phyloP scores from a whole-genome alignment of 2,888 invertebrate species.

The Aethes cnicana region DNA sequence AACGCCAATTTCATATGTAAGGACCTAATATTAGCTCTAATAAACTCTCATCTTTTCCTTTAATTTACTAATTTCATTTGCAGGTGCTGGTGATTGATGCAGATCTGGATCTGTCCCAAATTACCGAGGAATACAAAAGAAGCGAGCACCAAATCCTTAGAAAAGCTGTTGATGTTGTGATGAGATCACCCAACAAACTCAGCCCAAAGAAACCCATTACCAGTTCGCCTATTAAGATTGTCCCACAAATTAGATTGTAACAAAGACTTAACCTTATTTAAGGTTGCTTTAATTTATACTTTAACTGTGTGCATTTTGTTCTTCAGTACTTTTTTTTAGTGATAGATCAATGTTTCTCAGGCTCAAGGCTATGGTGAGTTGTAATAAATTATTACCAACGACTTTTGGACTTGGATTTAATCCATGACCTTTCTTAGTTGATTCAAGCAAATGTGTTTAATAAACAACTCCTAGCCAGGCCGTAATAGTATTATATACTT shows the following conservation, averaged over 20 bases:
- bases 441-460: too few species aligned
- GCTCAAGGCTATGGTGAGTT: too few species aligned
- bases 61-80: slow-evolving; percentile 35
- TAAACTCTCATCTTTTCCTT: too few species aligned
- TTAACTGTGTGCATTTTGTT: slow-evolving; percentile 22
- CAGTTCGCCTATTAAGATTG: slow-evolving; percentile 65
- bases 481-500: slow-evolving; percentile 12
- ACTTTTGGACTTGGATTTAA: too few species aligned
- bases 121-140: slow-evolving; percentile 84
- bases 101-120: slow-evolving; percentile 84
- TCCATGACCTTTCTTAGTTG: too few species aligned
- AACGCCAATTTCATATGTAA: too few species aligned
- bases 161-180: slow-evolving; percentile 74
- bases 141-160: slow-evolving; percentile 81
- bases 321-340: slow-evolving; percentile 15
- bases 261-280: slow-evolving; percentile 31
- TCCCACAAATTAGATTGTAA: slow-evolving; percentile 67
- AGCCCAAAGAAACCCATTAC: slow-evolving; percentile 75
- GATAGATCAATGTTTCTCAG: slow-evolving; percentile 16
- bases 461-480: background rate
- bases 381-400: too few species aligned
- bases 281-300: slow-evolving; percentile 35
- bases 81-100: slow-evolving; percentile 87
- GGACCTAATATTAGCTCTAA: too few species aligned
- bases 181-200: slow-evolving; percentile 72